Percentiles rank a stretch among this genome's conserved stretches.
Conservation (phyloP, 2,888 invertebrate species). For the Leucoma salicis region DNA sequence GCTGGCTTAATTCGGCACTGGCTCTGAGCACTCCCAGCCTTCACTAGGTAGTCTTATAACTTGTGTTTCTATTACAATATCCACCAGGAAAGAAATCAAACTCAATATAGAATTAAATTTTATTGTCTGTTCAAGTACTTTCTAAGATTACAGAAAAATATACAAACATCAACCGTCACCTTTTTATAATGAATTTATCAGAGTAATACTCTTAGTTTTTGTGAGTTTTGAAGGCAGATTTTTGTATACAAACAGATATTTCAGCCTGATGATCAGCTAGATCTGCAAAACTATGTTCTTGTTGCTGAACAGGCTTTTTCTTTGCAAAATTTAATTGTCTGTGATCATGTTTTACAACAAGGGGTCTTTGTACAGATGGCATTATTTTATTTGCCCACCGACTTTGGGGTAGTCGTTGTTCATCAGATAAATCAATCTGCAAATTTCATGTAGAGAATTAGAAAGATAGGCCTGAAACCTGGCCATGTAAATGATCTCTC, state of each 20-base stretch:
- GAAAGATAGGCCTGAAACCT: too few relatives aligned
- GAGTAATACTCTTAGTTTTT: constrained; percentile 17
- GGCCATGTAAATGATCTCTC: too few relatives aligned
- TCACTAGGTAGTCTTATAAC: too few relatives aligned
- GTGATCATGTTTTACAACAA: constrained; percentile 56
- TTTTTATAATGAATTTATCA: constrained; percentile 1
- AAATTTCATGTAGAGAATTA: constrained; percentile 26
- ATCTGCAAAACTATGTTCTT: constrained; percentile 59
- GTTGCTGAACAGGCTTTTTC: constrained; percentile 32
- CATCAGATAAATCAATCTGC: constrained; percentile 53
- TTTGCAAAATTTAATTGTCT: constrained; percentile 44
- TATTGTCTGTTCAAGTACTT: too few relatives aligned
- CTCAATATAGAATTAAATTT: too few relatives aligned
- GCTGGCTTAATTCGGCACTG: too few relatives aligned
- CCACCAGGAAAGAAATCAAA: too few relatives aligned
- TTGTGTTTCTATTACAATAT: too few relatives aligned
- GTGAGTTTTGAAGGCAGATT: constrained; percentile 48
- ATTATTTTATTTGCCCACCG: constrained; percentile 52
- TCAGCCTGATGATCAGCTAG: constrained; percentile 61
- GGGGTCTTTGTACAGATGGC: constrained; percentile 47
- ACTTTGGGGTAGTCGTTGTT: constrained; percentile 50
- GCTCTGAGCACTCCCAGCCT: too few relatives aligned
- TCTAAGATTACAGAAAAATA: too few relatives aligned
- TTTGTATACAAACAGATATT: constrained; percentile 60
- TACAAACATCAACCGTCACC: too few relatives aligned